These are phyloP conservation scores for Drosophila teissieri DNA, from an alignment of 1,140 invertebrate genomes.

Conservation along the genomic window DNA sequence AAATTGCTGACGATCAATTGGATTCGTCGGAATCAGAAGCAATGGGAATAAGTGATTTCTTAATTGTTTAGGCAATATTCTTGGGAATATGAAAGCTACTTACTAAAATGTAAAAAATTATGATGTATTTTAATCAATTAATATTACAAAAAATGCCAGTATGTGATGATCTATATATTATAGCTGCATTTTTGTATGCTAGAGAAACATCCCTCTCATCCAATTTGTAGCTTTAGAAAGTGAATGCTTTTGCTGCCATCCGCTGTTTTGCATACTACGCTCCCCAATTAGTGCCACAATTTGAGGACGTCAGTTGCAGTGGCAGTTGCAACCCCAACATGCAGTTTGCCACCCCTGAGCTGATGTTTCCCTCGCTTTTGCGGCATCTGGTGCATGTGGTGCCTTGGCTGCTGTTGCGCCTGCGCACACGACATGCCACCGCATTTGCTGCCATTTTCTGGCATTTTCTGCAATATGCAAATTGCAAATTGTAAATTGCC, in stretches of 20 bases:
- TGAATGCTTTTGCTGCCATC: not conserved
- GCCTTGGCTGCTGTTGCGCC: slow-evolving; percentile 32
- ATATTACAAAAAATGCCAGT: not conserved
- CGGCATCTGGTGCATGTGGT: slow-evolving; percentile 46
- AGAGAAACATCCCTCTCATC: not conserved
- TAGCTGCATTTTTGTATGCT: not conserved
- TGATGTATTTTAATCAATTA: not conserved
- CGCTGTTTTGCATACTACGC: slow-evolving; percentile 14
- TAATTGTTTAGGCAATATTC: slow-evolving; percentile 3
- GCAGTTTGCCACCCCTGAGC: slow-evolving; percentile 36
- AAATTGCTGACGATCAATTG: slow-evolving; percentile 29
- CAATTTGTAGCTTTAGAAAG: not conserved
- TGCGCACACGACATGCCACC: slow-evolving; percentile 45
- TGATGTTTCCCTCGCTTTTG: slow-evolving; percentile 28
- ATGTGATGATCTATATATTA: not conserved
- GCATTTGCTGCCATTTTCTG: slow-evolving; percentile 28
- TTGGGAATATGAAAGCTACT: not conserved
- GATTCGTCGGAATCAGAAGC: slow-evolving; percentile 1
- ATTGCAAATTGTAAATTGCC: slow-evolving; percentile 39
- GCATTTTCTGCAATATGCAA: slow-evolving; percentile 43
- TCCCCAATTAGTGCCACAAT: slow-evolving; percentile 30
- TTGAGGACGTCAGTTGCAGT: slow-evolving; percentile 17
- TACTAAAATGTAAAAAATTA: not conserved
- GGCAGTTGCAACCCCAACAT: slow-evolving; percentile 39
- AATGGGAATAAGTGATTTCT: slow-evolving; percentile 1